Percentiles rank a stretch among this genome's conserved stretches.
Conservation (phyloP, 1,140 invertebrate species). For the Stegodyphus dumicola region DNA sequence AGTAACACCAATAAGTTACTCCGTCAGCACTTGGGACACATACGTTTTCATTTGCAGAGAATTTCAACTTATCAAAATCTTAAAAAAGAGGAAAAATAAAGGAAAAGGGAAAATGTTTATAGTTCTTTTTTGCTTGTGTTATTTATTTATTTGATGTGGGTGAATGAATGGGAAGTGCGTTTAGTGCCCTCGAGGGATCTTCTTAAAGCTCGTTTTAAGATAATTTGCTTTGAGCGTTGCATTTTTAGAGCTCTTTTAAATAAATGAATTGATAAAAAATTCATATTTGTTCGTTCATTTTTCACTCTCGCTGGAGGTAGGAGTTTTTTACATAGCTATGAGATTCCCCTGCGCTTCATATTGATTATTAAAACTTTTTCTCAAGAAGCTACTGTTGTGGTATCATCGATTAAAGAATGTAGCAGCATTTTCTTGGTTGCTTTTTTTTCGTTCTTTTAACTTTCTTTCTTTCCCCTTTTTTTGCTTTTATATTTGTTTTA, state of each 20-base stretch:
- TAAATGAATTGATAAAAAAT: slow-evolving; percentile 58
- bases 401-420: slow-evolving; percentile 13
- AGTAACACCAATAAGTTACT: slow-evolving; percentile 44
- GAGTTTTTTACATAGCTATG: slow-evolving; percentile 5
- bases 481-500: neutral
- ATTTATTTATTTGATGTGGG: slow-evolving; percentile 33
- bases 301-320: slow-evolving; percentile 29
- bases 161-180: slow-evolving; percentile 21
- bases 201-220: slow-evolving; percentile 54
- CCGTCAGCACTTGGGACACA: slow-evolving; percentile 25
- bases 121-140: slow-evolving; percentile 9
- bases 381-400: neutral
- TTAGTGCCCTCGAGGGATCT: slow-evolving; percentile 28
- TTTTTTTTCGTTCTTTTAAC: slow-evolving; percentile 1
- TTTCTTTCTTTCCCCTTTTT: neutral
- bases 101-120: slow-evolving; percentile 40
- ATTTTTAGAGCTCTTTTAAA: slow-evolving; percentile 54
- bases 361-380: slow-evolving; percentile 42
- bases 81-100: neutral
- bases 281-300: slow-evolving; percentile 51
- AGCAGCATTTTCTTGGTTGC: neutral
- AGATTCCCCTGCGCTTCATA: slow-evolving; percentile 15
- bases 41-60: slow-evolving; percentile 40
- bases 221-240: slow-evolving; percentile 56
- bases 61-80: slow-evolving; percentile 36